Evolutionary conservation across 2,113 vertebrate species (phyloP).

Genomic region (Cheirogaleus medius): DNA sequence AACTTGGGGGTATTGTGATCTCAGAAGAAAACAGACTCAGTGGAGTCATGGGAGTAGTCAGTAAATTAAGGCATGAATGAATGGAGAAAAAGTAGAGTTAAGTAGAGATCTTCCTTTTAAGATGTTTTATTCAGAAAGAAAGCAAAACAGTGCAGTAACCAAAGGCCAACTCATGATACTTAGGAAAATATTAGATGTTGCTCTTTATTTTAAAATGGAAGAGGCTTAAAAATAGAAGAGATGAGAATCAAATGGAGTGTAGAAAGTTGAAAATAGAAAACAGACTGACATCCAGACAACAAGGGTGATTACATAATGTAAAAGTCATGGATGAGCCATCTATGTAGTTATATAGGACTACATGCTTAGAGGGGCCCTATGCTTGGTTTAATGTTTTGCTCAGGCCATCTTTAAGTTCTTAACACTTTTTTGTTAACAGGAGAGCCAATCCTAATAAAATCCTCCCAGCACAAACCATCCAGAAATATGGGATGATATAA

Average conservation of each 20-base stretch:
- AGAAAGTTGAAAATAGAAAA: background rate
- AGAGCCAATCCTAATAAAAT: background rate
- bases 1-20: background rate
- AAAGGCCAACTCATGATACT: background rate
- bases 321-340: background rate
- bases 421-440: background rate
- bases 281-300: background rate
- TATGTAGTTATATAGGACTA: background rate
- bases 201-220: background rate
- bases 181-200: background rate
- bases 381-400: background rate
- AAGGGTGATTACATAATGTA: background rate
- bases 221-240: background rate
- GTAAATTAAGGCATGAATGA: background rate
- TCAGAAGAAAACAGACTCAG: background rate
- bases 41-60: background rate
- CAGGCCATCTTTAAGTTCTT: background rate
- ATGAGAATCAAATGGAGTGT: background rate
- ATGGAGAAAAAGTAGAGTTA: background rate
- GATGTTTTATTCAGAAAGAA: background rate
- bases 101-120: background rate
- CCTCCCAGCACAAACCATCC: background rate
- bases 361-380: background rate
- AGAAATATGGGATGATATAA: background rate
- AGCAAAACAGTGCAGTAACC: background rate